Evolutionary conservation across 2,888 invertebrate genomes (phyloP).

Genomic region (Parelbella ahira): DNA sequence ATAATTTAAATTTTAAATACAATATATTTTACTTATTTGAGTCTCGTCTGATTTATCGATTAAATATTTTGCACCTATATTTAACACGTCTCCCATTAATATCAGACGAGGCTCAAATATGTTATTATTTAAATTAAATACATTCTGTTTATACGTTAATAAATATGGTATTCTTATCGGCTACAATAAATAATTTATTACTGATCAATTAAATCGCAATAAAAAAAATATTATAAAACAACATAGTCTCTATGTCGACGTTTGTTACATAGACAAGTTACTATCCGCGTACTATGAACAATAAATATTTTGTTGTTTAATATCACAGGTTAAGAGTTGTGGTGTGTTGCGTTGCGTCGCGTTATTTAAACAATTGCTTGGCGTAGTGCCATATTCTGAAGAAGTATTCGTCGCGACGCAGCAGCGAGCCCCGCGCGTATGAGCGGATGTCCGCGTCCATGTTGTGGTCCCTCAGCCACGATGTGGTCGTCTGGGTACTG

Average conservation of each 20-base stretch:
- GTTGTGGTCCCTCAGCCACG: constrained; percentile 95
- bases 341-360: constrained; percentile 45
- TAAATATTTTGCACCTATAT: constrained; percentile 71
- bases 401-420: constrained; percentile 96
- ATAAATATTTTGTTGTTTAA: constrained; percentile 50
- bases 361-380: constrained; percentile 89
- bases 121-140: constrained; percentile 35
- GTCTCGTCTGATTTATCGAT: constrained; percentile 64
- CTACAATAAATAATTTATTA: constrained; percentile 45
- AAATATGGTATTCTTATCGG: constrained; percentile 48
- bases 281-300: constrained; percentile 55
- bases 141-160: constrained; percentile 45
- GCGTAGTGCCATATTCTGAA: constrained; percentile 96
- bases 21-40: too few relatives aligned
- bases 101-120: constrained; percentile 56
- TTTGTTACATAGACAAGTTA: constrained; percentile 34
- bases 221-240: constrained; percentile 54
- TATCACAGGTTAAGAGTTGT: constrained; percentile 70
- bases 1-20: constrained; percentile 26
- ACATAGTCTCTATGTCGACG: constrained; percentile 40
- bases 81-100: constrained; percentile 64
- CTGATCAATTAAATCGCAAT: constrained; percentile 36
- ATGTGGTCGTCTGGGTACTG: constrained; percentile 95
- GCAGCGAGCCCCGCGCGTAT: constrained; percentile 91
- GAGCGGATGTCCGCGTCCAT: constrained; percentile 96